These are phyloP conservation scores for Ricordea florida DNA, from an alignment of 92 coral and sea anemone genomes.

Conservation along the genomic window DNA sequence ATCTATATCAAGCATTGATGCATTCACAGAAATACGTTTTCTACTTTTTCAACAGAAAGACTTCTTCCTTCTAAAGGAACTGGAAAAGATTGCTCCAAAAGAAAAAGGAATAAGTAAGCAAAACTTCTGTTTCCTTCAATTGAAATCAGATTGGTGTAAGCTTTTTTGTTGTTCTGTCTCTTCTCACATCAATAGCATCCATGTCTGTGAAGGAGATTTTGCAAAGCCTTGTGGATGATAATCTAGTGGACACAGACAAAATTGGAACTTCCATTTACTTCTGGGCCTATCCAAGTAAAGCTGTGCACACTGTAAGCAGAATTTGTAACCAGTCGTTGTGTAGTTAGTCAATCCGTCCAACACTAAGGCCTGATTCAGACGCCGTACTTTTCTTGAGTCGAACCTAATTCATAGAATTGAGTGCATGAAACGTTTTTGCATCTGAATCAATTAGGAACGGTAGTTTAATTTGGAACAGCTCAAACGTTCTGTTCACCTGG, in stretches of 20 bases:
- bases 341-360: too few relatives aligned
- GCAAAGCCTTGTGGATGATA: conserved; percentile 95
- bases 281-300: conserved; percentile 99
- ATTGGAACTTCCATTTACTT: conserved; percentile 97
- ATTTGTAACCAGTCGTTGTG: background rate
- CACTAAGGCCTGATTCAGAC: too few relatives aligned
- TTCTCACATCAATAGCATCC: conserved; percentile 63
- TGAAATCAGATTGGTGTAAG: background rate
- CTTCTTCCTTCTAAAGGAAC: conserved; percentile 91
- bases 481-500: too few relatives aligned
- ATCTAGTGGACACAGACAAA: conserved; percentile 93
- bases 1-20: too few relatives aligned
- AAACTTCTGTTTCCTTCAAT: background rate
- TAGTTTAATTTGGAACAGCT: too few relatives aligned
- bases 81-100: conserved; percentile 99
- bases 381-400: too few relatives aligned
- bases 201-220: conserved; percentile 98
- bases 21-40: too few relatives aligned
- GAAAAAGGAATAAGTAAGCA: conserved; percentile 98
- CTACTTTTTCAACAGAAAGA: conserved; percentile 77
- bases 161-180: background rate
- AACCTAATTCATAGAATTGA: too few relatives aligned
- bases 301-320: conserved; percentile 83
- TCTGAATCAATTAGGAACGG: too few relatives aligned
- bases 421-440: too few relatives aligned